Percentiles rank a stretch among this genome's conserved stretches.
Evolutionary conservation across 2,888 invertebrate species (phyloP).

Genomic region (Acrobasis consociella): DNA sequence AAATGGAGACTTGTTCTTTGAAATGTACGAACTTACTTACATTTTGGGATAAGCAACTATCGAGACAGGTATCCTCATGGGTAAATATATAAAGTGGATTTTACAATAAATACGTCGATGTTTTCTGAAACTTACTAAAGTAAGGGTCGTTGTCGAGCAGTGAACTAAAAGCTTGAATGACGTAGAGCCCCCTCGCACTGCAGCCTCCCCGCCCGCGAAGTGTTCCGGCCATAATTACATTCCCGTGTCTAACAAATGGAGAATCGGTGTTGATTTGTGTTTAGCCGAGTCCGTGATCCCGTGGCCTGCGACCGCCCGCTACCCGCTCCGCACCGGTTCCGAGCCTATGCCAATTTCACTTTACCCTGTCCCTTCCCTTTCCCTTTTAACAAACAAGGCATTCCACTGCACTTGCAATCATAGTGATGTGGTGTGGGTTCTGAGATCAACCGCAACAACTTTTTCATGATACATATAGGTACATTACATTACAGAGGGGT

Average conservation of each 20-base stretch:
- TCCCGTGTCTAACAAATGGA: slow-evolving; percentile 85
- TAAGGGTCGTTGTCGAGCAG: slow-evolving; percentile 73
- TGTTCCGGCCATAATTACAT: slow-evolving; percentile 83
- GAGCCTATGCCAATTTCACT: slow-evolving; percentile 4
- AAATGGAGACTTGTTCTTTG: neutral
- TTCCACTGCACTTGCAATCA: neutral
- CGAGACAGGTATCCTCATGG: slow-evolving; percentile 5
- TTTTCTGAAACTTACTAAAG: slow-evolving; percentile 60
- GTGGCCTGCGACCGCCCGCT: slow-evolving; percentile 37
- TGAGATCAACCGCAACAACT: slow-evolving; percentile 1
- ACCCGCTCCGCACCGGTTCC: slow-evolving; percentile 7
- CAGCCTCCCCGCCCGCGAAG: slow-evolving; percentile 57
- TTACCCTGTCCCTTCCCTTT: neutral
- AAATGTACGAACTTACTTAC: neutral
- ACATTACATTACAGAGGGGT: slow-evolving; percentile 1
- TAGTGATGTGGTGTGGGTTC: neutral
- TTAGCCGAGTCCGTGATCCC: slow-evolving; percentile 73
- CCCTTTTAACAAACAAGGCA: neutral
- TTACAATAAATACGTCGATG: slow-evolving; percentile 42
- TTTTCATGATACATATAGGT: too few species aligned
- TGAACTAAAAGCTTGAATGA: slow-evolving; percentile 79
- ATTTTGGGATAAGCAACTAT: neutral
- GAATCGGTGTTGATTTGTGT: slow-evolving; percentile 84
- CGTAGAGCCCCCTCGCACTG: slow-evolving; percentile 56
- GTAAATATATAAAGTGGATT: slow-evolving; percentile 18